Evolutionary conservation across 2,888 invertebrate species (phyloP), one percentile per base, ranked within the genome.

Genomic region (Hirtodrosophila duncani): DNA sequence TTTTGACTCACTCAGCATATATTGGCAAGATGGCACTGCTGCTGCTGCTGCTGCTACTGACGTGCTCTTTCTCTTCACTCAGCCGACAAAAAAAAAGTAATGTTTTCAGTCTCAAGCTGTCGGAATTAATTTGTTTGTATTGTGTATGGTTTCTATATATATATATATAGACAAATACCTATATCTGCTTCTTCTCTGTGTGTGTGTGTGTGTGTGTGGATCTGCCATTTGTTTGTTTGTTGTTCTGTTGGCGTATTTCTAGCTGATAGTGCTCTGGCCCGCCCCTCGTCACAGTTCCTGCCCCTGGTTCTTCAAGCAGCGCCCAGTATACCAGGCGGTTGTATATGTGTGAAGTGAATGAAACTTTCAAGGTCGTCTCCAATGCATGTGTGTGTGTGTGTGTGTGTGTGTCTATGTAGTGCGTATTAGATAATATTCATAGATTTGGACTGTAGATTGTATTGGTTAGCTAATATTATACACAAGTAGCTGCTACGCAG

Each of bases 301-400:
- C 1, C 41, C 7, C 23, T 3, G 8, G 37, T n/a, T n/a, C n/a
- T n/a, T n/a, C n/a, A n/a, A n/a, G n/a, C n/a, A n/a, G n/a, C n/a
- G n/a, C n/a, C n/a, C n/a, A n/a, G n/a, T n/a, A n/a, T n/a, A n/a
- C n/a, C n/a, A n/a, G n/a, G n/a, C n/a, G n/a, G n/a, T 20, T 13
- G 33, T 49, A 45, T 81, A 34, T 39, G 62, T 72, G 66, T 60
- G 67, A 63, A 68, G 79, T 83, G 81, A 83, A 82, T 82, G 71
- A 82, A 81, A 75, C 72, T 67, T 83, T 83, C 82, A 82, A 82
- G 82, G 82, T 81, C 80, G 74, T 52, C 58, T 39, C 10, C 6
- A 27, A 16, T 58, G 16, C 27, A 6, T 34, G 39, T 13, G 10
- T 43, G 17, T 43, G 8, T 46, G 23, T 27, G 24, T 14, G 16